Evolutionary conservation across 2,888 invertebrate species (phyloP), one percentile per base, ranked within the genome.

Genomic region (Anorthoa munda): DNA sequence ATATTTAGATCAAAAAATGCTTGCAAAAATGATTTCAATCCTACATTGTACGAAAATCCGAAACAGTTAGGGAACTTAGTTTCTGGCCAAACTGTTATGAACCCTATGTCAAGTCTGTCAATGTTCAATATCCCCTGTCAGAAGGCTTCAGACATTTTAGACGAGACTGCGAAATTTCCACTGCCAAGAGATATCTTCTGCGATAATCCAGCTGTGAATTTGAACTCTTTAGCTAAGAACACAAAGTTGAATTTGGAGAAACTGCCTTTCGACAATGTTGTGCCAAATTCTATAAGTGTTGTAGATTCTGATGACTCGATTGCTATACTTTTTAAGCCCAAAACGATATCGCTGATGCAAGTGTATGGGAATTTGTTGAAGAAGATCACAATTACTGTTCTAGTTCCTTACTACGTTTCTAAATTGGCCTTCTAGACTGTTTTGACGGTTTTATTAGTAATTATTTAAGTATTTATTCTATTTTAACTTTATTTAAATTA

Each of bases 321-420:
- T 9, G 87, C 90, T 7, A 86, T 92, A 60, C 61, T 92, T 13
- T 90, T 90, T 60, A 92, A 91, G n/a, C 90, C 93, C 0, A 91
- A 91, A 86, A 89, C 88, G 2, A 85, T 92, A 67, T 87, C 92
- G 0, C 50, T 92, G 11, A 80, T 88, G 70, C 89, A 93, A 73
- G 67, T 90, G 0, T 91, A 89, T 26, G 92, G 91, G 0, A 92
- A 92, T 82, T 75, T 92, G 21, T 71, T 93, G 55, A 92, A 92
- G 58, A 90, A 93, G 67, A 86, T 91, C 0, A 90, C 92, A 18
- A 77, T 91, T 0, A 93, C 90, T 1, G 90, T 92, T 15, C 82
- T 93, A 31, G 90, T 93, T 4, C 93, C 93, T 0, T 92, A 89
- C 65, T 88, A 92, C 50, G 87, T 92, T 45, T 87, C 91, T 0